A percentile compares a stretch with the other conserved stretches of the same genome.
phyloP scores from a whole-genome alignment of 2,797 vertebrate genomes.

The Geotria australis region DNA sequence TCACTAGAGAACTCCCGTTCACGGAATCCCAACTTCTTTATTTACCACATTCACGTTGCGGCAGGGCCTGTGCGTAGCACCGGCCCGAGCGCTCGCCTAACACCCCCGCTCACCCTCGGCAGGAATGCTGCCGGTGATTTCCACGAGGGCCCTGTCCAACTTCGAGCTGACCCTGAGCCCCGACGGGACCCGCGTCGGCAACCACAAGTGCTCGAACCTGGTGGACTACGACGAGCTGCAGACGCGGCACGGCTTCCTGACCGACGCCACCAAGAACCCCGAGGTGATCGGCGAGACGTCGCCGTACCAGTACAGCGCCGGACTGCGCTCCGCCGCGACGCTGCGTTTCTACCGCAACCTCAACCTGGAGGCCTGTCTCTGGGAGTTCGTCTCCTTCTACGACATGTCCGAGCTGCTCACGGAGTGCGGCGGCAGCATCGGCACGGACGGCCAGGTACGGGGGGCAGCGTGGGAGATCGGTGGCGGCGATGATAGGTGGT shows the following conservation, averaged over 20 bases:
- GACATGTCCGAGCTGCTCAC: constrained; percentile 71
- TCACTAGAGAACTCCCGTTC: no score
- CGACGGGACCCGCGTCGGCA: constrained; percentile 47
- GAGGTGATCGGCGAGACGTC: constrained; percentile 27
- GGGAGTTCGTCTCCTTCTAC: constrained; percentile 68
- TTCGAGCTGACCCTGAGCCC: constrained; percentile 65
- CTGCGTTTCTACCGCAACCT: constrained; percentile 59
- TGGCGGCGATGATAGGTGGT: no score
- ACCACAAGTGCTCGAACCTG: constrained; percentile 70
- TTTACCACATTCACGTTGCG: no score
- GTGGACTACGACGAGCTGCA: constrained; percentile 43
- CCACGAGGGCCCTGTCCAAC: constrained; percentile 50
- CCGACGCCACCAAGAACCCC: constrained; percentile 16
- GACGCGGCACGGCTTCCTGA: constrained; percentile 52
- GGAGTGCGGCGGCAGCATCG: constrained; percentile 54
- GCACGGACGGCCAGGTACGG: constrained; percentile 62
- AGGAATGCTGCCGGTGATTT: constrained; percentile 71
- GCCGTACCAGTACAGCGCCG: constrained; percentile 37
- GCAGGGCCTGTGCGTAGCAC: no score
- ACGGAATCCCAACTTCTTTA: no score
- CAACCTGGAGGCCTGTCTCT: constrained; percentile 58
- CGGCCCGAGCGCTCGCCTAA: no score
- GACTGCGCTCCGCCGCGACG: constrained; percentile 25
- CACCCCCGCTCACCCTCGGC: not conserved
- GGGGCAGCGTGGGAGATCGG: no score